Percentiles rank a stretch among this genome's conserved stretches.
Evolutionary conservation across 1,140 invertebrate species (phyloP).

Genomic region (Cyrtorhinus lividipennis): DNA sequence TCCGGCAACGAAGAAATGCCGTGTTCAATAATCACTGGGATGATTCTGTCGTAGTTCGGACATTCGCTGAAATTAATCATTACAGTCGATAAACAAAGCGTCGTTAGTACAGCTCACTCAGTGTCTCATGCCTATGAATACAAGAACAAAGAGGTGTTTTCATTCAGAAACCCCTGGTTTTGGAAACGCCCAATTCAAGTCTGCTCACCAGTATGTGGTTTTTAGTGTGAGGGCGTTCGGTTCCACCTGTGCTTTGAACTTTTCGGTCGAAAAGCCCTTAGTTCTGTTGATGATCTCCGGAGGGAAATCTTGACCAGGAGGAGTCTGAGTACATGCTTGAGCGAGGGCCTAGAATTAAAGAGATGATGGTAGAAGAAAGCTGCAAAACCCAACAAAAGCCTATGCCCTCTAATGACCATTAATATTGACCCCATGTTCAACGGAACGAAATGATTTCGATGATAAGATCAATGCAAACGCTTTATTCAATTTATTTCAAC

Average conservation of each 20-base stretch:
- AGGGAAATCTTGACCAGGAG: slow-evolving; percentile 50
- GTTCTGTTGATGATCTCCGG: slow-evolving; percentile 45
- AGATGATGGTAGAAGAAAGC: too few species aligned
- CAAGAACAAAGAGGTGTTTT: too few species aligned
- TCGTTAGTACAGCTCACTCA: background rate
- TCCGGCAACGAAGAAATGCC: slow-evolving; percentile 64
- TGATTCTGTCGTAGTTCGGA: slow-evolving; percentile 83
- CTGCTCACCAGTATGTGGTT: slow-evolving; percentile 74
- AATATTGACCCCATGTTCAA: too few species aligned
- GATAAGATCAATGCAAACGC: background rate
- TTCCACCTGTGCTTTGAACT: slow-evolving; percentile 67
- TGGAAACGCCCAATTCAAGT: too few species aligned
- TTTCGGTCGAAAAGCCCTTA: slow-evolving; percentile 45
- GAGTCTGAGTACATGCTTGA: slow-evolving; percentile 60
- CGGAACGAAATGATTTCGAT: slow-evolving; percentile 9
- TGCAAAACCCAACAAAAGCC: too few species aligned
- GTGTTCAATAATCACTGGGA: slow-evolving; percentile 63
- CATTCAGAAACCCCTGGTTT: slow-evolving; percentile 17
- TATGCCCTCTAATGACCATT: too few species aligned
- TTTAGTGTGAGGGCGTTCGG: slow-evolving; percentile 67
- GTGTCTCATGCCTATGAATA: too few species aligned
- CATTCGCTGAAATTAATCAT: slow-evolving; percentile 68
- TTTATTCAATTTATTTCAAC: too few species aligned
- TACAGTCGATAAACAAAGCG: slow-evolving; percentile 19
- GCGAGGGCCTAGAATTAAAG: slow-evolving; percentile 66